Conservation (phyloP, 2,797 vertebrate species). For the Characodon lateralis region DNA sequence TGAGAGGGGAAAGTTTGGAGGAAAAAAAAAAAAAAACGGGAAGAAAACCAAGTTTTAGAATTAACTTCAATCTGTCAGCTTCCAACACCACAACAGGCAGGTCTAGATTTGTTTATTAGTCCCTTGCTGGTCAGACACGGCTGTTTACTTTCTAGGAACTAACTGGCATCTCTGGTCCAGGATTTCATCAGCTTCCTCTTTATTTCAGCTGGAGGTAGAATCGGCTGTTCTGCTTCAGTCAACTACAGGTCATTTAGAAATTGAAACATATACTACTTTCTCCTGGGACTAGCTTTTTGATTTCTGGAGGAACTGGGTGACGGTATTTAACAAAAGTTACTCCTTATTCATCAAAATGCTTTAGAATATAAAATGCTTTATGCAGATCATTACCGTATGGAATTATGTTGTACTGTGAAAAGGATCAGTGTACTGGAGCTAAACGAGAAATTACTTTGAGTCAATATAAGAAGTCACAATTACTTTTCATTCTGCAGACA, state of each 20-base stretch:
- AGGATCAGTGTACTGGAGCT: too few relatives aligned
- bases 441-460: too few relatives aligned
- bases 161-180: not conserved
- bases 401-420: too few relatives aligned
- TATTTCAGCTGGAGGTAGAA: not conserved
- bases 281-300: not conserved
- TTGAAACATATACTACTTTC: not conserved
- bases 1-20: not conserved
- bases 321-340: not conserved
- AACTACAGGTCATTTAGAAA: not conserved
- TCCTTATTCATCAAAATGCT: slow-evolving; percentile 21
- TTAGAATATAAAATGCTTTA: slow-evolving; percentile 43
- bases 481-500: too few relatives aligned
- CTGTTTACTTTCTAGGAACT: not conserved
- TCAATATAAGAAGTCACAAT: too few relatives aligned
- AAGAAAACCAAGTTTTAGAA: not conserved
- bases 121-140: not conserved
- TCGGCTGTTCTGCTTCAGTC: not conserved
- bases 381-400: too few relatives aligned
- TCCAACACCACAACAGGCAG: not conserved
- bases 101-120: not conserved
- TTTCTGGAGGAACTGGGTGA: not conserved
- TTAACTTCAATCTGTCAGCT: not conserved
- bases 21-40: not conserved
- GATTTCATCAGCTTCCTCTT: not conserved